These are phyloP conservation scores for Lysandra bellargus DNA, from an alignment of 2,888 invertebrate genomes.

Conservation along the genomic window DNA sequence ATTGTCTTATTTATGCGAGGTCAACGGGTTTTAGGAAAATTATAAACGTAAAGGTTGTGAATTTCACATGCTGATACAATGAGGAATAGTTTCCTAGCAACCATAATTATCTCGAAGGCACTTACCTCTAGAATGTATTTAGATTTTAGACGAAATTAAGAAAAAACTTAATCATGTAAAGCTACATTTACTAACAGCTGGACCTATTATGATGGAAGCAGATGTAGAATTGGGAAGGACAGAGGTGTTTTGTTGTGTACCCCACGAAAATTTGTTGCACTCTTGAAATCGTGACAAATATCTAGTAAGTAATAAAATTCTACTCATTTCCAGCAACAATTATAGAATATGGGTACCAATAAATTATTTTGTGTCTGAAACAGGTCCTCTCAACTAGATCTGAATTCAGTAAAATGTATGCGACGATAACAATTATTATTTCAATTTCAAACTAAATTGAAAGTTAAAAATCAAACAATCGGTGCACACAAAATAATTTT, in stretches of 20 bases:
- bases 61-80: background rate
- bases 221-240: too few relatives aligned
- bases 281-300: too few relatives aligned
- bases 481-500: background rate
- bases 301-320: background rate
- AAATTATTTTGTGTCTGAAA: background rate
- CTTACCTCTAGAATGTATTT: too few relatives aligned
- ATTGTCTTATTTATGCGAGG: conserved; percentile 71
- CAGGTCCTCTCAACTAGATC: background rate
- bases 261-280: too few relatives aligned
- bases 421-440: background rate
- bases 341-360: background rate
- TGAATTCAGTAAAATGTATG: background rate
- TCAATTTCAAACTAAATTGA: background rate
- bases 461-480: conserved; percentile 5
- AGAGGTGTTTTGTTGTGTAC: too few relatives aligned
- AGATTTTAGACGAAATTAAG: too few relatives aligned
- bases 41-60: conserved; percentile 11
- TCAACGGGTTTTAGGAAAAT: conserved; percentile 44
- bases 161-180: too few relatives aligned
- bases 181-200: too few relatives aligned
- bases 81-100: too few relatives aligned
- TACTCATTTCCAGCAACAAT: background rate
- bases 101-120: too few relatives aligned
- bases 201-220: too few relatives aligned